Evolutionary conservation across 2,888 invertebrate genomes (phyloP).

Genomic region (Fabriciana adippe): DNA sequence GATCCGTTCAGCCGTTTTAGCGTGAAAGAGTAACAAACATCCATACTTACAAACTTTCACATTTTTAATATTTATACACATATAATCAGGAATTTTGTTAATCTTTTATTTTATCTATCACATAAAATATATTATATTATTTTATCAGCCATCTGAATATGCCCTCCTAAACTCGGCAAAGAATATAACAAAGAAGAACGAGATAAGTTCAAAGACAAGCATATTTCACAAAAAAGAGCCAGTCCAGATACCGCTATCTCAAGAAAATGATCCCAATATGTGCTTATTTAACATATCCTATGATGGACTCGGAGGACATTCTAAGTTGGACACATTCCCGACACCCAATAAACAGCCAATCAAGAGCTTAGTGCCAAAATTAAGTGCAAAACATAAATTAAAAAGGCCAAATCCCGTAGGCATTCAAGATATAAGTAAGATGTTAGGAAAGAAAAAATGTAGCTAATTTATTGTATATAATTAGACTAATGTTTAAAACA

Average conservation of each 20-base stretch:
- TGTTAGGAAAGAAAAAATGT: slow-evolving; percentile 50
- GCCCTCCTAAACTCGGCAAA: slow-evolving; percentile 55
- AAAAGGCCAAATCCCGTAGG: slow-evolving; percentile 54
- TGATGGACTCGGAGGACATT: slow-evolving; percentile 82
- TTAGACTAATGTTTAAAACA: background rate
- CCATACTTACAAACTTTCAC: too few relatives aligned
- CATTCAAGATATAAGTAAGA: slow-evolving; percentile 55
- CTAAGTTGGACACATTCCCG: slow-evolving; percentile 77
- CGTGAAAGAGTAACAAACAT: too few relatives aligned
- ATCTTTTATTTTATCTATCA: too few relatives aligned
- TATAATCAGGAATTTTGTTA: too few relatives aligned
- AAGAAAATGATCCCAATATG: slow-evolving; percentile 40
- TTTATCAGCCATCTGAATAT: slow-evolving; percentile 60
- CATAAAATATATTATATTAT: background rate
- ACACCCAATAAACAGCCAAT: slow-evolving; percentile 48
- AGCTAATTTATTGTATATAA: background rate
- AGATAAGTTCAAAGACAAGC: slow-evolving; percentile 45
- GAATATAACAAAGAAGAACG: slow-evolving; percentile 44
- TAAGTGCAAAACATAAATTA: slow-evolving; percentile 60
- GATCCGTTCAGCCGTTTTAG: too few relatives aligned
- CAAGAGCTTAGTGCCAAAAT: slow-evolving; percentile 54
- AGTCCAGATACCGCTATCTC: slow-evolving; percentile 47
- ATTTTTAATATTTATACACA: too few relatives aligned
- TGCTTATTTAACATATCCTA: slow-evolving; percentile 59
- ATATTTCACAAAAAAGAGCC: slow-evolving; percentile 61